phyloP scores from a whole-genome alignment of 2,113 vertebrate species.

The Proteles cristata region DNA sequence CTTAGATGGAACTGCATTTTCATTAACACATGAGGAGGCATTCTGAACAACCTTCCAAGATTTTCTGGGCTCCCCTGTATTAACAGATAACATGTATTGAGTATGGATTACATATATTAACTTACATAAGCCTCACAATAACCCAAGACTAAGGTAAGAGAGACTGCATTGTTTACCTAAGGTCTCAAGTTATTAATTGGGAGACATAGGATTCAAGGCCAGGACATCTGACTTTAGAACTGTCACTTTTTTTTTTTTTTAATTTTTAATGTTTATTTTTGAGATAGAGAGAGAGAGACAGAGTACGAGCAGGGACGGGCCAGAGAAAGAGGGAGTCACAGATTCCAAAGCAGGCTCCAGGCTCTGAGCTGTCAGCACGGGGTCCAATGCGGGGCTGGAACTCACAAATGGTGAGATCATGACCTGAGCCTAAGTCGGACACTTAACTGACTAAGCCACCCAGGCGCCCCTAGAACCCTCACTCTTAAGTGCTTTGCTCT shows the following conservation, averaged over 20 bases:
- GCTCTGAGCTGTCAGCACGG: no score
- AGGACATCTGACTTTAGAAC: neutral
- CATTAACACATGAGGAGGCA: neutral
- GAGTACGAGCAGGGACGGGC: no score
- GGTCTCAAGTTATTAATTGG: neutral
- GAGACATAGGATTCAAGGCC: neutral
- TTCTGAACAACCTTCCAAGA: neutral
- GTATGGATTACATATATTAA: neutral
- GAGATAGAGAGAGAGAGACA: no score
- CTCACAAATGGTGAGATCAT: no score
- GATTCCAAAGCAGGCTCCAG: no score
- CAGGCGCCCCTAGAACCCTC: neutral
- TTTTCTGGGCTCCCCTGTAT: neutral
- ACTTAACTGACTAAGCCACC: no score
- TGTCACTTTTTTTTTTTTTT: no score
- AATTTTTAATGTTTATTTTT: no score
- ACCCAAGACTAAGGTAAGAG: neutral
- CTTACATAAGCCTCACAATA: neutral
- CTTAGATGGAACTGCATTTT: neutral
- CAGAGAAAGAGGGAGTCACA: no score
- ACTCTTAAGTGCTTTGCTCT: neutral
- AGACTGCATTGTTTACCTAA: neutral
- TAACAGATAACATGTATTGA: neutral
- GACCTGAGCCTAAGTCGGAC: no score
- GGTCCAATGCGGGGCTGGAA: no score